Base-by-base conservation (phyloP, 2,888 invertebrate genomes). In the Brachyptera putata region DNA sequence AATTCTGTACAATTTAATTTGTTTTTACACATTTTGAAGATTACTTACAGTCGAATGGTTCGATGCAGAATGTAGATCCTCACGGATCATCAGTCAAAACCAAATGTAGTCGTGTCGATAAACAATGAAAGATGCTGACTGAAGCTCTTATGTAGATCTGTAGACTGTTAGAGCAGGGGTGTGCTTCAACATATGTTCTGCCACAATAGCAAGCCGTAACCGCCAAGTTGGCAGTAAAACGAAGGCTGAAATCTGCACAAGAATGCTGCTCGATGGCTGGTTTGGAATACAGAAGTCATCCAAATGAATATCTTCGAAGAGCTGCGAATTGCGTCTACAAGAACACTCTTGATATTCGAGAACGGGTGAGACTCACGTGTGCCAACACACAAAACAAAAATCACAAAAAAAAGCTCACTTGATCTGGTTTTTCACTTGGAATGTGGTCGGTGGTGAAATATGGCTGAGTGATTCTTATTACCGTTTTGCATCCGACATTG, bases 251-350 rank as follows among this genome's bases (percentile, higher is more conserved):
- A 30, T 53, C 57, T 57, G 22, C 39, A 41, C 57, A 57, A 57
- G 57, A 57, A 57, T 57, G 57, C 57, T 57, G 43, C 46, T 46
- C 26, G 4, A 11, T 22, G 14, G 36, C 39, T 22, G n/a, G 46
- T 25, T 21, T 25, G 14, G 57, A 57, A 57, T 57, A 57, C 43
- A 41, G 24, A 57, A 57, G 57, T 41, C 57, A 21, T 34, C 18
- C 56, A 2, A 37, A 37, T 56, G 39, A 37, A 56, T 37, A 21
- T 39, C 30, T 37, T 30, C n/a, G n/a, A n/a, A n/a, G n/a, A n/a
- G n/a, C n/a, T n/a, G n/a, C n/a, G 39, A 37, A 4, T 16, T 37
- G 39, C 7, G 11, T 3, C 39, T 37, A 39, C 14, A 37, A 3
- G 39, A 37, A n/a, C n/a, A n/a, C n/a, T n/a, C n/a, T n/a, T n/a